Conservation (phyloP, 2,797 vertebrate species). For the Channa striata region DNA sequence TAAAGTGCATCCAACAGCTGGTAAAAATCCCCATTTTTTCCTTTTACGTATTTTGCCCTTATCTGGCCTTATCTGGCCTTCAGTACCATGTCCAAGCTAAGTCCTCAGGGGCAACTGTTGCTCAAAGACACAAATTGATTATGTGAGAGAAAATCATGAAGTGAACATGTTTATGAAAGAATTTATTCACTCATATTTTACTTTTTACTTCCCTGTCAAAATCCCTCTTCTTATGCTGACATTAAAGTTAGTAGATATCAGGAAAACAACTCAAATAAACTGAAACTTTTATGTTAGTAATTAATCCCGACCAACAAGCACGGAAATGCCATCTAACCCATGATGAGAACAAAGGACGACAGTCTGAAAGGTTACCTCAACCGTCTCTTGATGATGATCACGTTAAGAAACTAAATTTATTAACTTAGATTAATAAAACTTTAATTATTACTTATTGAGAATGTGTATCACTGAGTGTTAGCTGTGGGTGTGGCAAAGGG, state of each 20-base stretch:
- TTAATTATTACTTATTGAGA: constrained; percentile 14
- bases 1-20: constrained; percentile 4
- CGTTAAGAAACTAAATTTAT: neutral
- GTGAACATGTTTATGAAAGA: neutral
- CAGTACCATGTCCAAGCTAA: constrained; percentile 28
- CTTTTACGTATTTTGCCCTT: constrained; percentile 7
- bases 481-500: constrained; percentile 54
- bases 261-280: constrained; percentile 2
- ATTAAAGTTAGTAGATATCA: neutral
- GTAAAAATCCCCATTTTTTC: neutral
- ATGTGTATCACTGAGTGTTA: constrained; percentile 26
- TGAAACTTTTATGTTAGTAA: neutral
- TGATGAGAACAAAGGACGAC: neutral
- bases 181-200: neutral
- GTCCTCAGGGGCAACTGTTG: constrained; percentile 37
- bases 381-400: too few species aligned
- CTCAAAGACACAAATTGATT: constrained; percentile 20
- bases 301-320: neutral
- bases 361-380: too few species aligned
- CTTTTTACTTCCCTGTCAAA: neutral
- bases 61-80: constrained; percentile 10
- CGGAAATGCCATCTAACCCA: constrained; percentile 2
- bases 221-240: too few species aligned
- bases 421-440: too few species aligned
- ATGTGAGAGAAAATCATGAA: constrained; percentile 19